phyloP scores from a whole-genome alignment of 2,113 vertebrate species.

The Theropithecus gelada region DNA sequence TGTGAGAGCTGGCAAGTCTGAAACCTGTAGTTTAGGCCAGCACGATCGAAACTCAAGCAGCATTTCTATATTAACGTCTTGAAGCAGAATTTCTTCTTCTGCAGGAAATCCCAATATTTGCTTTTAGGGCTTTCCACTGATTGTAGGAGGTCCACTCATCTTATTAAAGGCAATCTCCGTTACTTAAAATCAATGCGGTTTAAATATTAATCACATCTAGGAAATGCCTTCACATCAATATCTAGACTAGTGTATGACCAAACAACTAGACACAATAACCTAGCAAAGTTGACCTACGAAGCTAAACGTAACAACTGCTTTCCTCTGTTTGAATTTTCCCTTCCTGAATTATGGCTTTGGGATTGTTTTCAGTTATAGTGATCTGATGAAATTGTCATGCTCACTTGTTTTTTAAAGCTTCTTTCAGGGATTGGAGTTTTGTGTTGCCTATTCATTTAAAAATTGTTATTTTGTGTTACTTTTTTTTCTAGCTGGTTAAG shows the following conservation, averaged over 20 bases:
- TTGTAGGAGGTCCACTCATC: fast-evolving
- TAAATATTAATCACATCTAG: not conserved
- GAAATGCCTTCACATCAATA: not conserved
- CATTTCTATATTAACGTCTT: not conserved
- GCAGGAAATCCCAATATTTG: not conserved
- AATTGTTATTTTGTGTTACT: not conserved
- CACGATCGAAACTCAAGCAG: not conserved
- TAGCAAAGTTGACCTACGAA: not conserved
- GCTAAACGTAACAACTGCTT: not conserved
- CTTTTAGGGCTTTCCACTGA: not conserved
- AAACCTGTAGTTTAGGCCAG: not conserved
- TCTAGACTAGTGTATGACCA: not conserved
- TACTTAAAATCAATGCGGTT: not conserved
- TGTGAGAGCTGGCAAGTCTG: not conserved
- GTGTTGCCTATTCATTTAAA: not conserved
- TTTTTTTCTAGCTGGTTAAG: not conserved
- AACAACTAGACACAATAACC: not conserved
- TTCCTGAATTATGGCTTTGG: fast-evolving
- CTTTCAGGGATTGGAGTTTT: not conserved
- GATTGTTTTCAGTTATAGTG: not conserved
- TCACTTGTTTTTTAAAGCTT: not conserved
- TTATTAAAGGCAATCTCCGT: not conserved
- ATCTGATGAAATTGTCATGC: not conserved
- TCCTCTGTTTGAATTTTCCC: not conserved
- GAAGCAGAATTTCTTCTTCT: not conserved